phyloP scores from a whole-genome alignment of 2,888 invertebrate genomes.

The Coleophora flavipennella region DNA sequence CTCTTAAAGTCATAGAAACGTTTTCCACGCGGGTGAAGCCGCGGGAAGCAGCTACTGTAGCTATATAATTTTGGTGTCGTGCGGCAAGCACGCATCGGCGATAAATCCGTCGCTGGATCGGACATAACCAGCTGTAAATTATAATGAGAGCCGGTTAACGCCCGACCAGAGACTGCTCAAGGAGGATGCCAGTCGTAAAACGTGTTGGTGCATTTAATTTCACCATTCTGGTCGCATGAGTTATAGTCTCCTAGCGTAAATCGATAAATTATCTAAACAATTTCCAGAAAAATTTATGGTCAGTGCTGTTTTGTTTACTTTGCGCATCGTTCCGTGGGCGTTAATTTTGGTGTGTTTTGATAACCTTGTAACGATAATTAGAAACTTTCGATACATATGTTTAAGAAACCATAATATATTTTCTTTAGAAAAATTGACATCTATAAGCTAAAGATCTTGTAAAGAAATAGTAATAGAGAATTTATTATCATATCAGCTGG shows the following conservation, averaged over 20 bases:
- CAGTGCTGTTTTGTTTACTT: slow-evolving; percentile 3
- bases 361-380: background rate
- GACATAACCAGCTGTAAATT: slow-evolving; percentile 59
- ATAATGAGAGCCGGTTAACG: slow-evolving; percentile 63
- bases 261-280: slow-evolving; percentile 27
- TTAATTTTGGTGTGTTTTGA: background rate
- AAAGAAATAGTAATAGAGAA: too few relatives aligned
- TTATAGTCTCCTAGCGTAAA: slow-evolving; percentile 38
- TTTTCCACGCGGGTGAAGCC: too few relatives aligned
- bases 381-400: too few relatives aligned
- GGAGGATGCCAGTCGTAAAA: slow-evolving; percentile 63
- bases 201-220: slow-evolving; percentile 62
- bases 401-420: too few relatives aligned
- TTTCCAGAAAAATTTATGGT: slow-evolving; percentile 12
- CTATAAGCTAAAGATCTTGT: too few relatives aligned
- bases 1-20: too few relatives aligned
- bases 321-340: background rate
- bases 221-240: slow-evolving; percentile 55
- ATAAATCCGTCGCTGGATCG: slow-evolving; percentile 59
- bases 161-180: slow-evolving; percentile 30
- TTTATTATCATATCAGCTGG: too few relatives aligned
- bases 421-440: background rate
- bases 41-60: too few relatives aligned
- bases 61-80: slow-evolving; percentile 44
- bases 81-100: slow-evolving; percentile 45